Evolutionary conservation across 2,888 invertebrate species (phyloP), one percentile per base, ranked within the genome.

Genomic region (Scaptomyza caliginosa): DNA sequence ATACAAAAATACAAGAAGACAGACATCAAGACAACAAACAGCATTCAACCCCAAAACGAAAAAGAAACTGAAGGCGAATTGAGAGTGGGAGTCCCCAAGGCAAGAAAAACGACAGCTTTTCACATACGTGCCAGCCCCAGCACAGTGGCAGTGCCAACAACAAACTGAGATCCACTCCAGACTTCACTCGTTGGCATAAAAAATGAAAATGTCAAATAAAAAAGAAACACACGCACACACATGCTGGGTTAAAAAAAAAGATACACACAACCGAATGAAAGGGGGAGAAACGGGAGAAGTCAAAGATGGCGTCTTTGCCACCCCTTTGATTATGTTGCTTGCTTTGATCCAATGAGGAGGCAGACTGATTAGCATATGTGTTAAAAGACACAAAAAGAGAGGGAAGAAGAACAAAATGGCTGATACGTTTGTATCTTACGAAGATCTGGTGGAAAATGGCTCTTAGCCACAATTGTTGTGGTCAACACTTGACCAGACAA

Each of bases 201-300:
- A 85, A 86, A 86, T 86, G 76, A 83, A 86, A 82, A 84, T 86
- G 84, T 86, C 80, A 82, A 82, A 60, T 67, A 62, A 66, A 69
- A 54, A 76, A 71, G 74, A 68, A 74, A 65, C 52, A 73, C 66
- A 57, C 70, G 65, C 49, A 73, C 65, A 48, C 74, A 68, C n/a
- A n/a, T n/a, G n/a, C 70, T 76, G 57, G 76, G 76, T 79, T 78
- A 79, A 78, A 78, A 72, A 73, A 66, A 67, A 60, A 74, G 64
- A 70, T 59, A 74, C 74, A 82, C 62, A 57, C 57, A 55, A 17
- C 51, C 10, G 59, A 55, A 57, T 60, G 8, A 11, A 23, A 7
- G 7, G 16, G 7, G 7, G 60, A 51, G 54, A 46, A 48, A 34
- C 38, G 34, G 39, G 23, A 59, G 42, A 45, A 68, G 58, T 66